These are phyloP conservation scores for Theocolax elegans DNA, from an alignment of 1,140 invertebrate genomes.

Conservation along the genomic window DNA sequence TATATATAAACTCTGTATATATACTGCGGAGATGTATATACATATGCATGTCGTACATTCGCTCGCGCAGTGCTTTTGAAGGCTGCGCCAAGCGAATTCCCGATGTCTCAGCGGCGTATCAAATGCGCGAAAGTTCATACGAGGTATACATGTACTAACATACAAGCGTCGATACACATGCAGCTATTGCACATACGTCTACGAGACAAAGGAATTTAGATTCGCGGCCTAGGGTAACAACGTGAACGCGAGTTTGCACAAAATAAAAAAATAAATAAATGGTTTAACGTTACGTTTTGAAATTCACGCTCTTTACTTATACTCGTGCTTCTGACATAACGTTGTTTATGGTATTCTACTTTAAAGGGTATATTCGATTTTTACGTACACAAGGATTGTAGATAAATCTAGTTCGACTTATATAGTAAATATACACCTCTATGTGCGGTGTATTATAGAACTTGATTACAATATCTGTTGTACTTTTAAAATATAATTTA, in stretches of 20 bases:
- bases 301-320: background rate
- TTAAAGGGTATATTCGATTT: no score
- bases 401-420: no score
- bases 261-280: background rate
- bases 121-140: constrained; percentile 14
- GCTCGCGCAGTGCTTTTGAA: background rate
- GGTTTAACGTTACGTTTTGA: background rate
- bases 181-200: no score
- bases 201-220: constrained; percentile 19
- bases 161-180: background rate
- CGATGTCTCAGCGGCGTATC: constrained; percentile 8
- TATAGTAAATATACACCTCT: no score
- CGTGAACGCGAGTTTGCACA: background rate
- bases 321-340: no score
- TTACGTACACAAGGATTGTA: no score
- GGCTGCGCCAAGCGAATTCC: no score
- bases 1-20: background rate
- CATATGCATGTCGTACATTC: background rate
- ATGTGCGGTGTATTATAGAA: no score
- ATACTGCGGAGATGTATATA: no score
- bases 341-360: no score
- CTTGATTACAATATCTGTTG: no score
- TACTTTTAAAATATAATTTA: no score
- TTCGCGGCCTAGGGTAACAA: background rate
- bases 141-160: background rate